Evolutionary conservation across 2,888 invertebrate species (phyloP).

Genomic region (Drosophila limbata): DNA sequence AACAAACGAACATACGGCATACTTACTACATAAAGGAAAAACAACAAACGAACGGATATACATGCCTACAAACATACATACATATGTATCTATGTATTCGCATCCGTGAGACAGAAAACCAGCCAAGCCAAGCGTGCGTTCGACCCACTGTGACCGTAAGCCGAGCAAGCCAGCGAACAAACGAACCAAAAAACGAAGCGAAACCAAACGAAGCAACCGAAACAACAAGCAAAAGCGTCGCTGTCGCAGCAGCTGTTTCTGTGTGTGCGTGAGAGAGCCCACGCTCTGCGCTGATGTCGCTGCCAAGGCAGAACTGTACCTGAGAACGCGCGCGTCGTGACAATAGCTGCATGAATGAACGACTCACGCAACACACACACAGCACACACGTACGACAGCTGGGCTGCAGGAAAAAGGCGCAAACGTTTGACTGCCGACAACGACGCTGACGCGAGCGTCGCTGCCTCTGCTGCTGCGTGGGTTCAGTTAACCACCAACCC

Average conservation of each 20-base stretch:
- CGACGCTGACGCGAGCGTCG: slow-evolving; percentile 29
- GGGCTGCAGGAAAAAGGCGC: slow-evolving; percentile 64
- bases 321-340: slow-evolving; percentile 66
- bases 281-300: slow-evolving; percentile 37
- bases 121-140: slow-evolving; percentile 74
- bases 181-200: slow-evolving; percentile 38
- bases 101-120: slow-evolving; percentile 61
- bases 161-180: slow-evolving; percentile 47
- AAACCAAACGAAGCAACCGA: slow-evolving; percentile 37
- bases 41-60: slow-evolving; percentile 48
- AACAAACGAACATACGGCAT: slow-evolving; percentile 44
- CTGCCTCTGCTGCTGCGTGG: slow-evolving; percentile 68
- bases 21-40: slow-evolving; percentile 72
- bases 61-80: slow-evolving; percentile 9
- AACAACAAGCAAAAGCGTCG: slow-evolving; percentile 31
- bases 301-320: slow-evolving; percentile 70
- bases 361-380: slow-evolving; percentile 44
- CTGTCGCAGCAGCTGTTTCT: slow-evolving; percentile 37
- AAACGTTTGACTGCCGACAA: slow-evolving; percentile 37
- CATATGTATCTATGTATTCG: slow-evolving; percentile 48
- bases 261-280: slow-evolving; percentile 30
- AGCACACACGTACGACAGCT: slow-evolving; percentile 55
- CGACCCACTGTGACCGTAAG: slow-evolving; percentile 67
- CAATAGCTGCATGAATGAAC: slow-evolving; percentile 74
- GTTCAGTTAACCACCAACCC: slow-evolving; percentile 65